Evolutionary conservation across 1,140 invertebrate genomes (phyloP), one percentile per base, ranked within the genome.

Genomic region (Camponotus vicinus): DNA sequence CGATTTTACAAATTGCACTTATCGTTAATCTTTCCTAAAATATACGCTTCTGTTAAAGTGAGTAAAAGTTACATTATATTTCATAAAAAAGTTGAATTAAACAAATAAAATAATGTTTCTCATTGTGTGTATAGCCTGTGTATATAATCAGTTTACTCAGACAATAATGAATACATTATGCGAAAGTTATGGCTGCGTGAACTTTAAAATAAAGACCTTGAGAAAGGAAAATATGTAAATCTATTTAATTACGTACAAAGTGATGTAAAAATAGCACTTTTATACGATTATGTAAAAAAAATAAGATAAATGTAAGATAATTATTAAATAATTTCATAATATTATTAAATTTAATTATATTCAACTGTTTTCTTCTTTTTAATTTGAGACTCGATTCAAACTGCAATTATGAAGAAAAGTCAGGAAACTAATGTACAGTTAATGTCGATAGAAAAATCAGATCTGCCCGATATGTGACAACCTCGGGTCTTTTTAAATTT

Each of bases 401-500:
- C 27, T 55, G 1, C 5, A 40, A 77, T 63, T 45, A 13, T 42
- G 13, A 7, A 34, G 3, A 34, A 42, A 34, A 42, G 6, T 32
- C 0, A 13, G 52, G 18, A 34, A 32, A 45, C 34, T 4, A 32
- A 77, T 15, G 2, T 45, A 45, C 18, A 13, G n/a, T 21, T 79
- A 69, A 32, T 18, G 1, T 59, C 9, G 57, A 63, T 63, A 42
- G 13, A 66, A 70, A 59, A 82, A 7, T 57, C 9, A 42, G 37
- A 63, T 0, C 34, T 27, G 27, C 18, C 13, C 8, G 13, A 4
- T 37, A 18, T 27, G 11, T 8, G 21, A 21, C 27, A 70, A 34
- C 6, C n/a, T 69, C 42, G 27, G 13, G 75, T 34, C 5, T n/a
- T 76, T 66, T 66, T 52, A 59, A 71, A 45, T 82, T 61, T 73